These are phyloP conservation scores for Diadophis punctatus DNA, from an alignment of 2,113 vertebrate species.

Conservation along the genomic window DNA sequence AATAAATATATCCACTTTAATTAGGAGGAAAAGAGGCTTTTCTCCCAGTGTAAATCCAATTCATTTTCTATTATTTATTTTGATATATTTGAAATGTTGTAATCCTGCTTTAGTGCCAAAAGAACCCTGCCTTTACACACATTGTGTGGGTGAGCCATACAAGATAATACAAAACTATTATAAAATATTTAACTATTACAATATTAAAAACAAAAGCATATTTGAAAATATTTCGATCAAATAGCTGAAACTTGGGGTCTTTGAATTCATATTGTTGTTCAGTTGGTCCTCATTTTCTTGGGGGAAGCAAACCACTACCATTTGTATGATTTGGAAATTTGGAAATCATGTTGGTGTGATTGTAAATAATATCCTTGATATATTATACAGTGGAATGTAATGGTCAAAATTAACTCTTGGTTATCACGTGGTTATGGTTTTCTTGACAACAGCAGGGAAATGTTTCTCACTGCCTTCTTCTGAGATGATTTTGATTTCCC, in stretches of 20 bases:
- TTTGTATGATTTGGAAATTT: background rate
- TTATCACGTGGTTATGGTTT: too few relatives aligned
- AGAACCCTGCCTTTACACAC: background rate
- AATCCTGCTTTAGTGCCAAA: background rate
- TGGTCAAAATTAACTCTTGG: too few relatives aligned
- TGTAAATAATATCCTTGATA: background rate
- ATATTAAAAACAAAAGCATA: background rate
- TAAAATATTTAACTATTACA: background rate
- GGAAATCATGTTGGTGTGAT: background rate
- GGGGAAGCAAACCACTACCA: background rate
- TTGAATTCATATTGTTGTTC: background rate
- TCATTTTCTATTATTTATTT: background rate
- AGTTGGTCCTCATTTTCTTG: too few relatives aligned
- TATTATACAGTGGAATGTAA: background rate
- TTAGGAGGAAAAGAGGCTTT: constrained; percentile 7
- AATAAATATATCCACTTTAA: background rate
- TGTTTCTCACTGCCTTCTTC: too few relatives aligned
- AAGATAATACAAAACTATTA: too few relatives aligned
- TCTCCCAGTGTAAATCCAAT: background rate
- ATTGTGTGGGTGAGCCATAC: background rate
- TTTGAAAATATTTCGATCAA: background rate
- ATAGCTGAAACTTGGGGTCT: background rate
- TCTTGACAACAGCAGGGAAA: too few relatives aligned
- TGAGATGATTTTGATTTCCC: too few relatives aligned
- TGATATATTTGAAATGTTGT: background rate